Conservation (phyloP, 2,113 vertebrate genomes). For the Lycaon pictus region DNA sequence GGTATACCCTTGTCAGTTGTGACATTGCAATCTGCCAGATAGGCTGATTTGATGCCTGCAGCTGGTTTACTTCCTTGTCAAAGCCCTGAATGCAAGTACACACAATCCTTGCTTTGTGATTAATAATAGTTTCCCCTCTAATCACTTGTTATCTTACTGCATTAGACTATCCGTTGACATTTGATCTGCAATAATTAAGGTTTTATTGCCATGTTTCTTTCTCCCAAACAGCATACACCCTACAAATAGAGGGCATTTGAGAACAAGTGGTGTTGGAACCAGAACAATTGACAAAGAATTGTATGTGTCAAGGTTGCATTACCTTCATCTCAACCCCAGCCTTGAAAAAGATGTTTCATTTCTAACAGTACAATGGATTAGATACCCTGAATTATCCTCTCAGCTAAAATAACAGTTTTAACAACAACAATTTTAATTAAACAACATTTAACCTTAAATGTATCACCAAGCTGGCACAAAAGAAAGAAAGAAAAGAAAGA, state of each 20-base stretch:
- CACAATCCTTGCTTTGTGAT: slow-evolving; percentile 70
- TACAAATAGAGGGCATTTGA: slow-evolving; percentile 46
- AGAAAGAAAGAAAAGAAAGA: neutral
- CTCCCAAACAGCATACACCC: neutral
- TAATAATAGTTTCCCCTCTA: slow-evolving; percentile 19
- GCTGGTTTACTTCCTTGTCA: slow-evolving; percentile 48
- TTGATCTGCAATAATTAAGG: slow-evolving; percentile 69
- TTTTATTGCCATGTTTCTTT: slow-evolving; percentile 77
- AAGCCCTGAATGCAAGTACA: neutral
- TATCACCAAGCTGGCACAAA: neutral
- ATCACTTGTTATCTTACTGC: slow-evolving; percentile 58
- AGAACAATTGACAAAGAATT: slow-evolving; percentile 44
- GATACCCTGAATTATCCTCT: neutral
- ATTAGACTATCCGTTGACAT: slow-evolving; percentile 47
- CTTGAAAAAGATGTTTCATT: slow-evolving; percentile 7
- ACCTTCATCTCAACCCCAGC: neutral
- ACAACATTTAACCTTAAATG: neutral
- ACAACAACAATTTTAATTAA: slow-evolving; percentile 4
- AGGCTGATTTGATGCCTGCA: neutral
- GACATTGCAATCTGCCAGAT: neutral
- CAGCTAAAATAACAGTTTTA: neutral
- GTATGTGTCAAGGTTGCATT: neutral
- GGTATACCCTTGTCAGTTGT: neutral
- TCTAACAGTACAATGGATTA: neutral
- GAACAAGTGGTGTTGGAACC: slow-evolving; percentile 33